Percentiles rank a stretch among this genome's conserved stretches.
phyloP scores from a whole-genome alignment of 2,797 vertebrate species.

The Phalanger gymnotis region DNA sequence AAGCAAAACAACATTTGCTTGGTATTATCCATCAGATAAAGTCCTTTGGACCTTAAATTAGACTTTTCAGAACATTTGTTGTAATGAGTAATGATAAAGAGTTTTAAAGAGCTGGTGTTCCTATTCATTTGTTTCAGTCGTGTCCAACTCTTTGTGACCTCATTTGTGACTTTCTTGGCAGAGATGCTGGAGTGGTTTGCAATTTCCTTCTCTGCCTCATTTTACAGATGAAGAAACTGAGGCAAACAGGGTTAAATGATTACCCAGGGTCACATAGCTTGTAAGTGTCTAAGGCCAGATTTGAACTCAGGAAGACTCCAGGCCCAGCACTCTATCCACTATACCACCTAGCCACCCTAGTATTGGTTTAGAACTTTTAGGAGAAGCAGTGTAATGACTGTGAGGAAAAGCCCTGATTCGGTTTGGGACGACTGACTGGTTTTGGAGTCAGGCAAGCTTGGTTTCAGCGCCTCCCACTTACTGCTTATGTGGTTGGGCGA shows the following conservation, averaged over 20 bases:
- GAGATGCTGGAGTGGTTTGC: background rate
- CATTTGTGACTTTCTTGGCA: background rate
- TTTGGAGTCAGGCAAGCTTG: background rate
- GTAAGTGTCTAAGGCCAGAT: background rate
- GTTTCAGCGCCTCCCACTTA: background rate
- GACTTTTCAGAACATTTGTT: slow-evolving; percentile 1
- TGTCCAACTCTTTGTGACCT: background rate
- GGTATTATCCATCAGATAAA: slow-evolving; percentile 87
- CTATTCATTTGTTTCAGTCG: background rate
- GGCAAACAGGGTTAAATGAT: background rate
- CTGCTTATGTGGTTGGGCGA: background rate
- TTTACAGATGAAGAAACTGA: background rate
- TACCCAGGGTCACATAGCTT: background rate
- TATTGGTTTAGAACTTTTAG: background rate
- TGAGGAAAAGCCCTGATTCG: background rate
- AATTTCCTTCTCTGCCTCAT: background rate
- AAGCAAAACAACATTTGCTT: slow-evolving; percentile 85
- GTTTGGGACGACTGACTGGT: background rate
- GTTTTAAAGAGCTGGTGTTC: slow-evolving; percentile 23
- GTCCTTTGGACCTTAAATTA: slow-evolving; percentile 48
- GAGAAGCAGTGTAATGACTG: background rate
- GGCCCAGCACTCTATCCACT: background rate
- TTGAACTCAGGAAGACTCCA: background rate
- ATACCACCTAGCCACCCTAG: background rate
- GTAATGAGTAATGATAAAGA: slow-evolving; percentile 13